Evolutionary conservation across 2,797 vertebrate species (phyloP).

Genomic region (Psittacula echo): DNA sequence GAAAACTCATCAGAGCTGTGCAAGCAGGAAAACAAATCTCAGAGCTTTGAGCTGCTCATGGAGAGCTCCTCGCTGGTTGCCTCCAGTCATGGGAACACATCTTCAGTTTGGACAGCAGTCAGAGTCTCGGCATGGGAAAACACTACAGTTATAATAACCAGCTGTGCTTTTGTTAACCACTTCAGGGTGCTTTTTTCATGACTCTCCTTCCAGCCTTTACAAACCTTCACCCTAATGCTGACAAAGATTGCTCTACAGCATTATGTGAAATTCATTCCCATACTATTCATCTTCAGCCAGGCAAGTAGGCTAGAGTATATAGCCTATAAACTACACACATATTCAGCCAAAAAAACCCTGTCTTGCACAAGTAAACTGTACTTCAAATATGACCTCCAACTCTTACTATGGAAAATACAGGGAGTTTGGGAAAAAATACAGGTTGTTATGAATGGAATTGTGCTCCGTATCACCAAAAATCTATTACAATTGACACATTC

Average conservation of each 20-base stretch:
- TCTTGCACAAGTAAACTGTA: neutral
- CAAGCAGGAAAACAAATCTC: neutral
- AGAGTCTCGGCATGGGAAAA: neutral
- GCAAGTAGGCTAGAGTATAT: neutral
- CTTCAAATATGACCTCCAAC: neutral
- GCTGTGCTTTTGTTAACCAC: neutral
- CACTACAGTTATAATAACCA: neutral
- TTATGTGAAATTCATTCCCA: rapidly evolving
- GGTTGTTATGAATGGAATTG: neutral
- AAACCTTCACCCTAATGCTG: too few species aligned
- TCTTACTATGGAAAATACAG: neutral
- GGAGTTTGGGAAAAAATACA: neutral
- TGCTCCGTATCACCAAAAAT: neutral
- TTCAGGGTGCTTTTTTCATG: rapidly evolving
- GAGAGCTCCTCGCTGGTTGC: neutral
- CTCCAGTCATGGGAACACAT: neutral
- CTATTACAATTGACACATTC: neutral
- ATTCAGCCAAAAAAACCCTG: neutral
- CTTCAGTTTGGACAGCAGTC: neutral
- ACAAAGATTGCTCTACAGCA: neutral
- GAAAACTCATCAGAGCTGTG: neutral
- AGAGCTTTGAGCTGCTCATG: neutral
- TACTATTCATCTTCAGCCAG: neutral
- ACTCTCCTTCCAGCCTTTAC: neutral
- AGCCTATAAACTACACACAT: neutral